Percentiles rank a stretch among this genome's conserved stretches.
phyloP scores from a whole-genome alignment of 2,888 invertebrate genomes.

The Thumatha senex region DNA sequence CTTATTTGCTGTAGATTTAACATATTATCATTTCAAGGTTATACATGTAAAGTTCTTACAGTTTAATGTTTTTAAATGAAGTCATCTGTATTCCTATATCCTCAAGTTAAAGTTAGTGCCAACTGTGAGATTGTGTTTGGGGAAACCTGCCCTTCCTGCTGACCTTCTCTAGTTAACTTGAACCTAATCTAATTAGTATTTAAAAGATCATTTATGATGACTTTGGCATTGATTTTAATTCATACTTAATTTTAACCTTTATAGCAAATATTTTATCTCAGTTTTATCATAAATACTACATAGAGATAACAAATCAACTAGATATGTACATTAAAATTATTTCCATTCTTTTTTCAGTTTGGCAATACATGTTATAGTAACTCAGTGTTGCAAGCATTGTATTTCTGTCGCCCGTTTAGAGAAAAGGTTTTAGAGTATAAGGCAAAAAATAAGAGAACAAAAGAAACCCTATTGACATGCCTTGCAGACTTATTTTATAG shows the following conservation, averaged over 20 bases:
- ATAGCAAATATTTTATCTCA: background rate
- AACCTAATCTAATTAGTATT: too few species aligned
- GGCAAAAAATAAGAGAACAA: constrained; percentile 96
- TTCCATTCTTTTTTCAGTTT: constrained; percentile 86
- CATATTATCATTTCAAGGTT: background rate
- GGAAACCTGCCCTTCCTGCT: too few species aligned
- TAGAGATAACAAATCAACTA: background rate
- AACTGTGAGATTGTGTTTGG: too few species aligned
- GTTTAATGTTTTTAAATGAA: background rate
- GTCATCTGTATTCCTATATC: too few species aligned
- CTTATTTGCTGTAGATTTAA: background rate
- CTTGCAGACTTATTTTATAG: constrained; percentile 99
- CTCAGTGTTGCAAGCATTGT: constrained; percentile 99
- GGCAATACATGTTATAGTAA: constrained; percentile 99
- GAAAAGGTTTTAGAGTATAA: constrained; percentile 99
- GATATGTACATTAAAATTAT: background rate
- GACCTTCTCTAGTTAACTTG: too few species aligned
- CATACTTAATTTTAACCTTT: too few species aligned
- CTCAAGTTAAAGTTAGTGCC: too few species aligned
- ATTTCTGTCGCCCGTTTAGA: constrained; percentile 99
- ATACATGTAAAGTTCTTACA: background rate
- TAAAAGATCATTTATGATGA: too few species aligned
- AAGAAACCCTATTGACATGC: constrained; percentile 98
- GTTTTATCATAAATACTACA: background rate
- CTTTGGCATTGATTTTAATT: too few species aligned